Percentiles rank a stretch among this genome's conserved stretches.
Evolutionary conservation across 1,140 invertebrate genomes (phyloP).

Genomic region (Paralvinella palmiformis): DNA sequence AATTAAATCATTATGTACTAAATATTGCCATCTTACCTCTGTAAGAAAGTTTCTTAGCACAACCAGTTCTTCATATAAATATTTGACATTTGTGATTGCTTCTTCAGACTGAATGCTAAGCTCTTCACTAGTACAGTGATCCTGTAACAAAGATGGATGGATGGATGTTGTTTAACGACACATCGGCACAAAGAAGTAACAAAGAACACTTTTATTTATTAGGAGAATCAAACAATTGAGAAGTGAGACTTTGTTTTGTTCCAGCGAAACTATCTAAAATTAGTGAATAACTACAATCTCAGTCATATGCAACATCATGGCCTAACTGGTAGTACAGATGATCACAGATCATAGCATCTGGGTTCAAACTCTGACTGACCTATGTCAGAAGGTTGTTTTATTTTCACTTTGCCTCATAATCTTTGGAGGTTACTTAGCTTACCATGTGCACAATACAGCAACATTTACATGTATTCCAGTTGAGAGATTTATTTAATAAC

Average conservation of each 20-base stretch:
- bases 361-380: no score
- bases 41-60: neutral
- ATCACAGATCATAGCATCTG: no score
- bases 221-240: neutral
- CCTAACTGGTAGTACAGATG: no score
- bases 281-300: neutral
- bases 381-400: no score
- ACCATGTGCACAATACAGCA: no score
- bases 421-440: no score
- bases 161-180: no score
- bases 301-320: neutral
- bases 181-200: neutral
- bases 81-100: neutral
- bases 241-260: neutral
- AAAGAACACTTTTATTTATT: neutral
- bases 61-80: neutral
- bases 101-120: neutral
- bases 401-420: no score
- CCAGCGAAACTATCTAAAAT: neutral
- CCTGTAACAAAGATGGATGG: conserved; percentile 4
- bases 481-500: no score
- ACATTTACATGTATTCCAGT: no score
- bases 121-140: neutral
- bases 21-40: no score
- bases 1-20: no score